These are phyloP conservation scores for Cerastis leucographa DNA, from an alignment of 2,888 invertebrate species.

Conservation along the genomic window DNA sequence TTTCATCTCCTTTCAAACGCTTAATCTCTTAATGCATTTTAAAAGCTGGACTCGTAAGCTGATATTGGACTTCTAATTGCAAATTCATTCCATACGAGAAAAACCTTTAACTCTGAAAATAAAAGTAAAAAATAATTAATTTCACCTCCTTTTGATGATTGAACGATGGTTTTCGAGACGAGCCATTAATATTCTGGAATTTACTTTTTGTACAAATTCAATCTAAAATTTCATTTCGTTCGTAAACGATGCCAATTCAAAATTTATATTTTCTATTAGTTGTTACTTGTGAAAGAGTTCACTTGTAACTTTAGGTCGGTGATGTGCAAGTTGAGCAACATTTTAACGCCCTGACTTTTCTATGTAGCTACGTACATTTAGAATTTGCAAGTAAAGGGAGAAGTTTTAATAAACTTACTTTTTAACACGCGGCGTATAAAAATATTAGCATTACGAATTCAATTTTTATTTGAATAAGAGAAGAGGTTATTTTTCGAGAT, in stretches of 20 bases:
- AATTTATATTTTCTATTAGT: conserved; percentile 36
- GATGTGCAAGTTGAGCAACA: conserved; percentile 41
- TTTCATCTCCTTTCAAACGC: conserved; percentile 8
- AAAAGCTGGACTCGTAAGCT: conserved; percentile 30
- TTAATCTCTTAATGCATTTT: conserved; percentile 55
- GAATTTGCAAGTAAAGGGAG: conserved; percentile 44
- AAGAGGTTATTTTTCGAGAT: conserved; percentile 43
- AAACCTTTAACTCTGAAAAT: conserved; percentile 31
- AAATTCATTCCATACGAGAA: conserved; percentile 25
- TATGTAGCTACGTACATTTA: conserved; percentile 39
- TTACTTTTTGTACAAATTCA: conserved; percentile 59
- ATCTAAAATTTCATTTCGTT: conserved; percentile 64
- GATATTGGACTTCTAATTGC: conserved; percentile 50
- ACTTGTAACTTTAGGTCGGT: conserved; percentile 47
- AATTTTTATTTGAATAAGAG: conserved; percentile 61
- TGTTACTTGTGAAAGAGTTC: conserved; percentile 51
- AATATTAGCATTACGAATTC: conserved; percentile 65
- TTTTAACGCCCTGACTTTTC: conserved; percentile 47
- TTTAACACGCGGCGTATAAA: conserved; percentile 59
- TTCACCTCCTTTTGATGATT: conserved; percentile 33
- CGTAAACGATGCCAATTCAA: conserved; percentile 51
- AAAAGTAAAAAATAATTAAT: conserved; percentile 42
- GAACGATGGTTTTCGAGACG: conserved; percentile 36
- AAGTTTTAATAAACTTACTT: conserved; percentile 66
- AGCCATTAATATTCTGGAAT: conserved; percentile 42